Conservation (phyloP, 2,797 vertebrate species). For the Remorina albescens region DNA sequence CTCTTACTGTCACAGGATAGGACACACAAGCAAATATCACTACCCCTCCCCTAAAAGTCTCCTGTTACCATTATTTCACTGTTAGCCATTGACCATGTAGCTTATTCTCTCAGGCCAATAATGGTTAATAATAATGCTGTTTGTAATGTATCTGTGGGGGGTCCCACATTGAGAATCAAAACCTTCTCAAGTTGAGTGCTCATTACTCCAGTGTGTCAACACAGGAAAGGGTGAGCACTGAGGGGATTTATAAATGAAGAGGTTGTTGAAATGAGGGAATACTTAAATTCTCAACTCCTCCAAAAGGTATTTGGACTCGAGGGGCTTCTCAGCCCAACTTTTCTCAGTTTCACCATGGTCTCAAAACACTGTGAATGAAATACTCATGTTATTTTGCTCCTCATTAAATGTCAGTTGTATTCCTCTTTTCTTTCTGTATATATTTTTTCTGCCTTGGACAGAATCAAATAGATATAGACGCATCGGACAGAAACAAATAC, state of each 20-base stretch:
- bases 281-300: slow-evolving; percentile 24
- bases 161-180: slow-evolving; percentile 65
- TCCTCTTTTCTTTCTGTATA: background rate
- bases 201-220: slow-evolving; percentile 67
- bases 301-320: slow-evolving; percentile 19
- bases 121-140: slow-evolving; percentile 46
- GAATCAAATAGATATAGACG: too few species aligned
- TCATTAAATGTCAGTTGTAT: slow-evolving; percentile 4
- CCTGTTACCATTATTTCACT: slow-evolving; percentile 59
- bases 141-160: slow-evolving; percentile 53
- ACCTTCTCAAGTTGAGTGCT: slow-evolving; percentile 60
- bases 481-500: too few species aligned
- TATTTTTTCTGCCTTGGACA: slow-evolving; percentile 5
- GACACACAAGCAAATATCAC: slow-evolving; percentile 50
- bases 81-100: slow-evolving; percentile 36
- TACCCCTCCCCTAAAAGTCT: slow-evolving; percentile 53
- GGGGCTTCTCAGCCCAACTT: background rate
- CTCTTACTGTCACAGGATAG: slow-evolving; percentile 62
- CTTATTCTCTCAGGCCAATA: slow-evolving; percentile 43
- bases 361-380: slow-evolving; percentile 13
- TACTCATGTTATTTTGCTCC: slow-evolving; percentile 18
- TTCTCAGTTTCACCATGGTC: slow-evolving; percentile 5
- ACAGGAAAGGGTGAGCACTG: slow-evolving; percentile 44
- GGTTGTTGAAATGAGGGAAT: slow-evolving; percentile 40
- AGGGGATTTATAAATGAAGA: slow-evolving; percentile 35